Percentiles rank a stretch among this genome's conserved stretches.
Conservation (phyloP, 2,888 invertebrate genomes). For the Pedicia rivosa region DNA sequence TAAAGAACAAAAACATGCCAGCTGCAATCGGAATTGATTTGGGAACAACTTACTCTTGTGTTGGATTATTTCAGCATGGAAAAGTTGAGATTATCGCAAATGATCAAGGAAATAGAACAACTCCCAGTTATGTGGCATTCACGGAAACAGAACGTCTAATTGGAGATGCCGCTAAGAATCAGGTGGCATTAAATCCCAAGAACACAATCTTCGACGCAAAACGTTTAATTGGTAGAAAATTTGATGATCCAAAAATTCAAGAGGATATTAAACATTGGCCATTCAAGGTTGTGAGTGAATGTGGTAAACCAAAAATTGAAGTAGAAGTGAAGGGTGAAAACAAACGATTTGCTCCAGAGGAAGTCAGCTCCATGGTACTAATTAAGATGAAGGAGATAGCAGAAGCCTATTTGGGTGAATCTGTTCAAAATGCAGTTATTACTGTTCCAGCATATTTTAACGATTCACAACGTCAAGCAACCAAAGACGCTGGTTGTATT, state of each 20-base stretch:
- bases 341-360: constrained; percentile 86
- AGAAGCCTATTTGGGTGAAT: constrained; percentile 77
- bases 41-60: constrained; percentile 90
- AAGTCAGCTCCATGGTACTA: constrained; percentile 86
- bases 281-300: constrained; percentile 72
- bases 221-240: constrained; percentile 88
- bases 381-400: constrained; percentile 92
- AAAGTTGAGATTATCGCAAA: constrained; percentile 84
- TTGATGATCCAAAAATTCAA: constrained; percentile 83
- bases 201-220: constrained; percentile 92
- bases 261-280: constrained; percentile 94
- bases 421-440: constrained; percentile 77
- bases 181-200: constrained; percentile 79
- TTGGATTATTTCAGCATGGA: constrained; percentile 84
- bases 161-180: constrained; percentile 76
- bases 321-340: constrained; percentile 80
- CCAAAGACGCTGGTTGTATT: constrained; percentile 86
- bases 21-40: constrained; percentile 81
- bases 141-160: constrained; percentile 76
- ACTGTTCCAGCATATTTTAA: constrained; percentile 90
- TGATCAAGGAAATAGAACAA: constrained; percentile 80
- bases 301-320: constrained; percentile 69
- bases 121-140: constrained; percentile 61
- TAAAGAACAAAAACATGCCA: background rate
- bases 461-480: constrained; percentile 81